Base-by-base conservation (phyloP, 2,888 invertebrate species). In the Trissolcus brochymenae region DNA sequence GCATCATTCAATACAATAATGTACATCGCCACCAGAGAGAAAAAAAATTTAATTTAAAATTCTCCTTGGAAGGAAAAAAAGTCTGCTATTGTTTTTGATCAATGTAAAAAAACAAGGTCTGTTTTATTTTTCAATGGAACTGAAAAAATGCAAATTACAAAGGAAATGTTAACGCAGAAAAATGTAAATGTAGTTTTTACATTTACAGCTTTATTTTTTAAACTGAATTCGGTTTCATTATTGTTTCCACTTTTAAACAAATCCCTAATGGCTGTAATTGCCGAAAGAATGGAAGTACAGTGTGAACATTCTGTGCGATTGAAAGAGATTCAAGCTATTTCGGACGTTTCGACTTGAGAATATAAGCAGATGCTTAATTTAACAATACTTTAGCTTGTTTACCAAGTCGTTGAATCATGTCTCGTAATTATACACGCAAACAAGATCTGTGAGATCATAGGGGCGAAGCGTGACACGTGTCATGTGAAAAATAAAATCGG, bases 371-470 rank as follows among this genome's bases (percentile, higher is more conserved):
- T 6, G 11, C 1, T 7, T 11, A 56, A 59, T 70, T 11, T 17
- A 54, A 55, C 65, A 41, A 51, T 75, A 60, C 60, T 49, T 19
- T 14, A 29, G 59, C 60, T 71, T 76, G 70, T 70, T 76, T 76
- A 68, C 68, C 46, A 56, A 70, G 49, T 66, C 43, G 66, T 73
- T 73, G 72, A 73, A 73, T 73, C 73, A 66, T 25, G 70, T 62
- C 62, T 54, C 50, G 50, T 64, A 70, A 70, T 75, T 71, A 61
- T 71, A 76, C 70, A 65, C 61, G 66, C 70, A 71, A 76, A 70
- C 57, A 60, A 76, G 53, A 71, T 57, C 43, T 57, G 41, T 73
- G 67, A 71, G 64, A 74, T 78, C 71, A 77, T 65, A 65, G 73
- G 35, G 11, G 14, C 62, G 54, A 65, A 67, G 50, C 51, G 21